phyloP scores from a whole-genome alignment of 2,888 invertebrate genomes.

The Tuberolachnus salignus region DNA sequence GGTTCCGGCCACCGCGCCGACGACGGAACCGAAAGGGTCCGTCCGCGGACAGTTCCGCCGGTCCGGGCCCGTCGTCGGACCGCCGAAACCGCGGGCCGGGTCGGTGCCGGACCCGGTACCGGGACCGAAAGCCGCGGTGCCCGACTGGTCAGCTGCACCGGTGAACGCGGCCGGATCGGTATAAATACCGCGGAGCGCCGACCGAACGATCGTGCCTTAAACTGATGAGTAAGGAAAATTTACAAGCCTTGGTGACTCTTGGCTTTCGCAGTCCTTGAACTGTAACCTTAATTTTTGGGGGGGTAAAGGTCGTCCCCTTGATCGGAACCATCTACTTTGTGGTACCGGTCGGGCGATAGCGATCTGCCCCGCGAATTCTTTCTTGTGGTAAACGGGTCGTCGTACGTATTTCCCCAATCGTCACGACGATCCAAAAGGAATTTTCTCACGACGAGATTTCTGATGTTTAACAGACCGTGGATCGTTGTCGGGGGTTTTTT shows the following conservation, averaged over 20 bases:
- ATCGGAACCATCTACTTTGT: slow-evolving; percentile 43
- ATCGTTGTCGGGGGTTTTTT: too few relatives aligned
- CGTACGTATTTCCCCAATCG: too few relatives aligned
- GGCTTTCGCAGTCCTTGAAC: slow-evolving; percentile 29
- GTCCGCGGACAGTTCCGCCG: not conserved
- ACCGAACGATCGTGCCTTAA: slow-evolving; percentile 30
- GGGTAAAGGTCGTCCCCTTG: slow-evolving; percentile 54
- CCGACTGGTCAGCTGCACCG: too few relatives aligned
- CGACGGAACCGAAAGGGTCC: not conserved
- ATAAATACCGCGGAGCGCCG: not conserved
- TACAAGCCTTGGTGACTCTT: slow-evolving; percentile 54
- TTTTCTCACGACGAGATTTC: too few relatives aligned
- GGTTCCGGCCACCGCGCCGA: not conserved
- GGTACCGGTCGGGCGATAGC: slow-evolving; percentile 35
- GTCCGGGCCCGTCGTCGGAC: not conserved
- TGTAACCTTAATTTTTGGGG: slow-evolving; percentile 45
- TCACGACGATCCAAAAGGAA: too few relatives aligned
- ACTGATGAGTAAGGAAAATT: slow-evolving; percentile 56
- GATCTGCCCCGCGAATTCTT: slow-evolving; percentile 40
- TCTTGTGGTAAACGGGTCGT: too few relatives aligned
- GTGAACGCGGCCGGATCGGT: not conserved
- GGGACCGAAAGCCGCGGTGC: too few relatives aligned
- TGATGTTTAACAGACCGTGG: too few relatives aligned
- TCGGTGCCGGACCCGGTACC: not conserved
- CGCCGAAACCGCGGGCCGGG: not conserved